Base-by-base conservation (phyloP, 2,888 invertebrate species). In the Pseudococcus jackbeardsleyi region DNA sequence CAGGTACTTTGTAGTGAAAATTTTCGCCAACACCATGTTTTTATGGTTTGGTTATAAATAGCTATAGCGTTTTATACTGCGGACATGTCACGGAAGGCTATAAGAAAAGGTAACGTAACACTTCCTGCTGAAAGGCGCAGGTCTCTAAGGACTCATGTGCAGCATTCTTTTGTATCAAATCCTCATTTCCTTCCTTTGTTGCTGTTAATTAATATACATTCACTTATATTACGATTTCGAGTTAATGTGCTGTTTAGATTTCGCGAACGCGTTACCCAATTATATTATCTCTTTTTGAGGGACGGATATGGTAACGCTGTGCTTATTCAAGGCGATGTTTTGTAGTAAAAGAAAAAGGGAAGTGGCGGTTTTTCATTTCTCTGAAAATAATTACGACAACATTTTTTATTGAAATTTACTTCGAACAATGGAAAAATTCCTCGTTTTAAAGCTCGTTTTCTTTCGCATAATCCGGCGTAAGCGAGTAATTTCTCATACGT, bases 101-200 rank as follows among this genome's bases (percentile, higher is more conserved):
- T 72, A 72, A 72, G 68, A 72, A 72, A 72, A 72, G 68, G 68
- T 72, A 72, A 72, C 68, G 68, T 72, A 72, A 72, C 33, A 72
- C 68, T 72, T 72, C 68, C 68, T 72, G 68, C 68, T 72, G 33
- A 72, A 72, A 72, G 68, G 68, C 68, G 33, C 68, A 72, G 68
- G 68, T 33, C 26, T 72, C 68, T 72, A 72, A 72, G 68, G 68
- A 72, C 68, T 72, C 68, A 72, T 72, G 68, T 72, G 26, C 26
- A 33, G 68, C 11, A 72, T 72, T 72, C 68, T 72, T 72, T 72
- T 72, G 68, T 72, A 72, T 33, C 68, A 72, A 72, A 72, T 72
- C 68, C 68, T 72, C 68, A 72, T 72, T 72, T 72, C 68, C 68
- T 72, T 72, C 68, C 68, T 72, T 72, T 72, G 68, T 72, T 72